phyloP scores from a whole-genome alignment of 2,888 invertebrate species.

The Amitus sp. region DNA sequence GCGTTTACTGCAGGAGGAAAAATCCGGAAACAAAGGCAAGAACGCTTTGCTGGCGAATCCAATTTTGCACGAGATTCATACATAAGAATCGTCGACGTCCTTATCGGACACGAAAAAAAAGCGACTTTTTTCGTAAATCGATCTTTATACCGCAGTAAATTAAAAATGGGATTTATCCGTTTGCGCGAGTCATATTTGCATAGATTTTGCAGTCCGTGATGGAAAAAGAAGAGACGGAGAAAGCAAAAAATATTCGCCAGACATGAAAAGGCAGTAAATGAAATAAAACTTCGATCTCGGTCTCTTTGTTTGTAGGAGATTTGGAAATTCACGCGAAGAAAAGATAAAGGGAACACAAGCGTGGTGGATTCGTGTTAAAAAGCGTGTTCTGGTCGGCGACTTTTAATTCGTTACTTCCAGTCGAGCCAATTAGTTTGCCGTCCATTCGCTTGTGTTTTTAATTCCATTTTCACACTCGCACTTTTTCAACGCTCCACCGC shows the following conservation, averaged over 20 bases:
- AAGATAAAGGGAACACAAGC: conserved; percentile 5
- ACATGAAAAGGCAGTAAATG: conserved; percentile 12
- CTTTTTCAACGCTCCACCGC: not conserved
- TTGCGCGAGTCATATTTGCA: conserved; percentile 3
- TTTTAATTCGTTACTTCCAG: conserved; percentile 19
- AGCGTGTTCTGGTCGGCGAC: conserved; percentile 10
- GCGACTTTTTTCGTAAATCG: conserved; percentile 13
- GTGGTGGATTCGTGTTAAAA: not conserved
- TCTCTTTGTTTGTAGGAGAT: conserved; percentile 27
- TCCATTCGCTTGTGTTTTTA: conserved; percentile 25
- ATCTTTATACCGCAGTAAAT: conserved; percentile 22
- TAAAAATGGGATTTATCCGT: conserved; percentile 21
- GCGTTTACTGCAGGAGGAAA: too few relatives aligned
- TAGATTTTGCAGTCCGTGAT: conserved; percentile 2
- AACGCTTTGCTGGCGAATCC: conserved; percentile 37
- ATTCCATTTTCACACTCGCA: conserved; percentile 16
- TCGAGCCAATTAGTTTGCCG: conserved; percentile 25
- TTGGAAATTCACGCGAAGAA: conserved; percentile 20
- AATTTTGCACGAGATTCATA: conserved; percentile 46
- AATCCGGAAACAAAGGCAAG: conserved; percentile 4
- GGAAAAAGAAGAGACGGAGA: not conserved
- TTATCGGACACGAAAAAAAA: conserved; percentile 3
- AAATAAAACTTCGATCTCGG: conserved; percentile 23
- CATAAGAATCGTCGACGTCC: conserved; percentile 8
- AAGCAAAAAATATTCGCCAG: conserved; percentile 2